Evolutionary conservation across 2,113 vertebrate species (phyloP).

Genomic region (Nesospiza acunhae): DNA sequence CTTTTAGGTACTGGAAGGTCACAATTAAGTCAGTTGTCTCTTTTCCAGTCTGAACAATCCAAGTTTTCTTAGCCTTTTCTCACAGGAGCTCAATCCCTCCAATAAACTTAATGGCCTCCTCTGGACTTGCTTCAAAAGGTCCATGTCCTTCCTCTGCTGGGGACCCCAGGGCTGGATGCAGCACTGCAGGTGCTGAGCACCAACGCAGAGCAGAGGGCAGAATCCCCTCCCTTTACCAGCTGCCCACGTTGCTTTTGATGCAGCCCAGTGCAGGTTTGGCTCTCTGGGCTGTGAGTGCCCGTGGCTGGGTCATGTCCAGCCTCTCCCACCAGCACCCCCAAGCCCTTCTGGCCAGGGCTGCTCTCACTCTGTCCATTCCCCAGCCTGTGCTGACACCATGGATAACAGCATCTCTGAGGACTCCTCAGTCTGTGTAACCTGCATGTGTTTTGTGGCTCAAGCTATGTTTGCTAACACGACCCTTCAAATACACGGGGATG

Average conservation of each 20-base stretch:
- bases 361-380: not conserved
- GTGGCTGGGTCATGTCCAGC: not conserved
- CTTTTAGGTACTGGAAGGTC: not conserved
- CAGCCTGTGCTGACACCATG: fast-evolving
- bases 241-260: not conserved
- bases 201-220: not conserved
- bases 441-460: not conserved
- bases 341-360: not conserved
- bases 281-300: not conserved
- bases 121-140: not conserved
- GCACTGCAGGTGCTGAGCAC: not conserved
- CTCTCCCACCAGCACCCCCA: not conserved
- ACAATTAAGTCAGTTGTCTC: not conserved
- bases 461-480: fast-evolving
- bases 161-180: not conserved
- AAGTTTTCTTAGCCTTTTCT: not conserved
- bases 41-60: not conserved
- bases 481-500: not conserved
- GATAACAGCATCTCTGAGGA: not conserved
- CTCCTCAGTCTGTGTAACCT: not conserved
- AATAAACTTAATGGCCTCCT: not conserved
- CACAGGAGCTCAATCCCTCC: not conserved
- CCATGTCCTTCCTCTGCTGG: not conserved
- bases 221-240: fast-evolving
- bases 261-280: not conserved